A percentile compares a stretch with the other conserved stretches of the same genome.
Conservation (phyloP, 2,888 invertebrate species). For the Trissolcus brochymenae region DNA sequence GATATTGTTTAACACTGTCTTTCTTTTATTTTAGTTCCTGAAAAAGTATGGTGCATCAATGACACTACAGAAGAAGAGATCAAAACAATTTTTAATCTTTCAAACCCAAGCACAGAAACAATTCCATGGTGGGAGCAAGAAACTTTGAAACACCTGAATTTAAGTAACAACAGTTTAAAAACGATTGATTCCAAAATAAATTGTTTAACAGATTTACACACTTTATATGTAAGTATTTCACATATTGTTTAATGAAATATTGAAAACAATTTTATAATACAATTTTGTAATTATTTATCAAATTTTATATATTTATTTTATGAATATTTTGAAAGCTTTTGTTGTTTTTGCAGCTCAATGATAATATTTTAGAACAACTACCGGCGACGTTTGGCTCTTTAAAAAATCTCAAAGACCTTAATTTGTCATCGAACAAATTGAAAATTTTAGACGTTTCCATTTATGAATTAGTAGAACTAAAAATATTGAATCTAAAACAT, state of each 20-base stretch:
- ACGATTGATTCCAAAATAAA: constrained; percentile 82
- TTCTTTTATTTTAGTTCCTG: constrained; percentile 79
- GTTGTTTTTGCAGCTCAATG: constrained; percentile 82
- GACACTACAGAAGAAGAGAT: constrained; percentile 80
- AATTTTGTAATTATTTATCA: background rate
- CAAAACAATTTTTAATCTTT: constrained; percentile 76
- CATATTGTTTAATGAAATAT: too few species aligned
- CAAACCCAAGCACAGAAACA: constrained; percentile 80
- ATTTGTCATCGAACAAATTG: constrained; percentile 84
- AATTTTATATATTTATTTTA: background rate
- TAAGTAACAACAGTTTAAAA: constrained; percentile 85
- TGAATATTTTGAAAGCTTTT: background rate
- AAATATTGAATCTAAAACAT: constrained; percentile 84
- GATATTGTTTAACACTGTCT: background rate
- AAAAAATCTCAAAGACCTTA: constrained; percentile 82
- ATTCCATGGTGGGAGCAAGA: constrained; percentile 91
- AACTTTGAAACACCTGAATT: constrained; percentile 86
- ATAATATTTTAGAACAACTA: constrained; percentile 85
- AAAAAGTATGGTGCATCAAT: constrained; percentile 85
- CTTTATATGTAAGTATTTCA: constrained; percentile 81
- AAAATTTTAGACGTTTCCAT: constrained; percentile 81
- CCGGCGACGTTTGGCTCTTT: constrained; percentile 86
- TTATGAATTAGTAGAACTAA: constrained; percentile 83
- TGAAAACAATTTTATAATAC: background rate
- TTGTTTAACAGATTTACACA: constrained; percentile 82